phyloP scores from a whole-genome alignment of 1,140 invertebrate species.

The Doryteuthis pealeii region DNA sequence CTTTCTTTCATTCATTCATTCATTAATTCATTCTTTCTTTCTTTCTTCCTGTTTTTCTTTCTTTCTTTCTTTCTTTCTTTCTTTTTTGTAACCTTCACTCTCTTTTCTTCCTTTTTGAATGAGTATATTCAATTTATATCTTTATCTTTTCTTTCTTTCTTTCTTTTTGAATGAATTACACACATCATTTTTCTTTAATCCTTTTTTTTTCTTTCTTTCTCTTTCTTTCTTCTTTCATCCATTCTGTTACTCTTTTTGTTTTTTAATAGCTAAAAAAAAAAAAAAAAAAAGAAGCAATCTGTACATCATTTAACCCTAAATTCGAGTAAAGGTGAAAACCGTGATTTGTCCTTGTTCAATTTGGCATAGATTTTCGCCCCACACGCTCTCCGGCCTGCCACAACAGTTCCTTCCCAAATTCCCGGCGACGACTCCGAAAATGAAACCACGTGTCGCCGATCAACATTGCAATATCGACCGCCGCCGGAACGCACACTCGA shows the following conservation, averaged over 20 bases:
- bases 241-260: background rate
- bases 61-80: no score
- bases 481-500: constrained; percentile 45
- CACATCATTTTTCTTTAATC: constrained; percentile 13
- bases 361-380: constrained; percentile 52
- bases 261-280: background rate
- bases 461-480: constrained; percentile 50
- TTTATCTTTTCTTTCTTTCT: background rate
- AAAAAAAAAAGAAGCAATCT: constrained; percentile 13
- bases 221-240: background rate
- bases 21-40: no score
- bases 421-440: constrained; percentile 42
- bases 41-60: no score
- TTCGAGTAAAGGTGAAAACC: constrained; percentile 52
- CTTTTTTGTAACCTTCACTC: no score
- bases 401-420: constrained; percentile 54
- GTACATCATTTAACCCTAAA: constrained; percentile 44
- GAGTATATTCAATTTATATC: background rate
- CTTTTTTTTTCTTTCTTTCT: background rate
- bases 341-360: constrained; percentile 44
- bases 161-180: constrained; percentile 4
- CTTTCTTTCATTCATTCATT: no score
- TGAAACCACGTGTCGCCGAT: constrained; percentile 54
- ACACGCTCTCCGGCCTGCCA: constrained; percentile 44
- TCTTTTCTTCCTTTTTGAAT: background rate